A percentile compares a stretch with the other conserved stretches of the same genome.
Evolutionary conservation across 2,888 invertebrate species (phyloP).

Genomic region (Formica aserva): DNA sequence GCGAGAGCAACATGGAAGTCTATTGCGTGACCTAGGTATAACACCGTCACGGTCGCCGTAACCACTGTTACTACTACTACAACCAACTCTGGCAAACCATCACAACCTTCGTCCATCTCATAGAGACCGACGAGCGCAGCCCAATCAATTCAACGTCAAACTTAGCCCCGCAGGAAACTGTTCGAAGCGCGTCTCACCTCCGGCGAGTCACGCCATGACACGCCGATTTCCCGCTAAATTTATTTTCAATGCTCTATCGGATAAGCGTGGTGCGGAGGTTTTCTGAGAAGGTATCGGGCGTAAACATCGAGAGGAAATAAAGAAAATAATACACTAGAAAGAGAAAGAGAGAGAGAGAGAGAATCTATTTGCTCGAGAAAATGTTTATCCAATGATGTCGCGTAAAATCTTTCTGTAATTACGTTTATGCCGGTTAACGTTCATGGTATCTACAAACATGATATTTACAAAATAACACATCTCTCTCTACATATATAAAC

Average conservation of each 20-base stretch:
- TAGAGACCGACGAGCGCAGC: constrained; percentile 73
- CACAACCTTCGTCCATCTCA: constrained; percentile 53
- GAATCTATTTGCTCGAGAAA: constrained; percentile 30
- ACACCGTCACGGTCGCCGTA: constrained; percentile 65
- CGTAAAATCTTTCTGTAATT: constrained; percentile 13
- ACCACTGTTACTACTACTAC: constrained; percentile 10
- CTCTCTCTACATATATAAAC: neutral
- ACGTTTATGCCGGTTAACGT: neutral
- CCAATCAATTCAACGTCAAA: constrained; percentile 84
- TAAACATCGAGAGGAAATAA: constrained; percentile 38
- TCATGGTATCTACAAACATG: neutral
- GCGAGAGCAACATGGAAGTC: constrained; percentile 19
- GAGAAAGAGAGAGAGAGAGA: neutral
- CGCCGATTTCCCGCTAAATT: constrained; percentile 79
- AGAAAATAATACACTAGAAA: constrained; percentile 32
- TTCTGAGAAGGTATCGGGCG: constrained; percentile 25
- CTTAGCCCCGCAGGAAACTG: constrained; percentile 73
- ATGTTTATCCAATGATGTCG: constrained; percentile 28
- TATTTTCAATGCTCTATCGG: constrained; percentile 77
- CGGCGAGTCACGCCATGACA: constrained; percentile 81
- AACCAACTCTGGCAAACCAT: constrained; percentile 42
- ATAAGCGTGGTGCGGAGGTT: constrained; percentile 58
- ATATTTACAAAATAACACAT: neutral
- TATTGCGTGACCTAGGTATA: constrained; percentile 74
- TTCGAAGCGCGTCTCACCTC: constrained; percentile 65